Evolutionary conservation across 2,888 invertebrate genomes (phyloP), one percentile per base, ranked within the genome.

Genomic region (Temnothorax ravouxi): DNA sequence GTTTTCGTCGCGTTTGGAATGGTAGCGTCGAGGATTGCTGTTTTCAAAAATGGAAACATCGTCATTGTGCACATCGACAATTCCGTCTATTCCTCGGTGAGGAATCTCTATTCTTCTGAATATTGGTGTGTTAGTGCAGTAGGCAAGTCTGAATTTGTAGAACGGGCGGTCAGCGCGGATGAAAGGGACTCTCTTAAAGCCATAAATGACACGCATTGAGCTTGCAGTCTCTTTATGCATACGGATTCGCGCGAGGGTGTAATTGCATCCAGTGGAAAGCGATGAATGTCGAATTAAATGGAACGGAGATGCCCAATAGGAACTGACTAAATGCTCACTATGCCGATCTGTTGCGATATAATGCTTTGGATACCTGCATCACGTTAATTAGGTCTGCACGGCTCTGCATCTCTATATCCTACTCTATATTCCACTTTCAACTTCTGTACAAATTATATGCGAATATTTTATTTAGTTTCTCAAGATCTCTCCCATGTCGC

Each of bases 181-280:
- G 56, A 69, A 79, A 69, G 21, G 15, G 21, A 13, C 29, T 69
- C 79, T 56, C 69, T 69, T 56, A 56, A 34, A 54, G n/a, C 25
- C 54, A 8, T 77, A 66, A 77, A 77, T 77, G 66, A 77, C 29
- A 41, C 41, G 29, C 66, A 77, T 67, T 77, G 54, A 67, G 67
- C 25, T 54, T 25, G 52, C 41, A 50, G 25, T 67, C 38, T 25
- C 44, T 29, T 38, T 82, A 18, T 71, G 25, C 29, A 62, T 29
- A 66, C 15, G 52, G 59, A 72, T 56, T 15, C 41, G 5, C 13
- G 21, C 18, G 18, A 41, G 41, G 18, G n/a, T 54, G 77, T 21
- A 52, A 67, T 77, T 67, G 13, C 41, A 44, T 67, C 29, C 13
- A 25, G n/a, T 29, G 77, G 25, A 76, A 76, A 54, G 41, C 66